Base-by-base conservation (phyloP, 2,113 vertebrate species). In the Pipa parva region DNA sequence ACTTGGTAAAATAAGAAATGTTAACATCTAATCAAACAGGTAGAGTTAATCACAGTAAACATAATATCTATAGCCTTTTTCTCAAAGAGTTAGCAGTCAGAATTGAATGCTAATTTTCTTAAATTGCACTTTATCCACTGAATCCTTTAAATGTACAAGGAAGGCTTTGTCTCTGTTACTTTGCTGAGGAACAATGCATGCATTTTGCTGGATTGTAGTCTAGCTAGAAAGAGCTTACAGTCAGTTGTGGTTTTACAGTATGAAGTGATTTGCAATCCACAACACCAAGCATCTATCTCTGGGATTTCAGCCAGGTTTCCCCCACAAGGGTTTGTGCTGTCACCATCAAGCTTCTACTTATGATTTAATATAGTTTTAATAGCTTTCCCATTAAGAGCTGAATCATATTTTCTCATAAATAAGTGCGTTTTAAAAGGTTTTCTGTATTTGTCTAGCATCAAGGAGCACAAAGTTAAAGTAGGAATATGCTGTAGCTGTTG, bases 281-380 rank as follows among this genome's bases (percentile, higher is more conserved):
- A 27, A 59, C 31, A 26, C 2, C n/a, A n/a, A n/a, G 29, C 15
- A 59, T 54, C 28, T 5, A 59, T 29, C 15, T 37, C 64, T 59
- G 64, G 64, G 64, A 68, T 68, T 29, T 27, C 46, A 22, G 64
- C 64, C 64, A 68, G 64, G 64, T 51, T 68, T 58, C 56, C 42
- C 54, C 24, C 24, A 31, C 55, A 55, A 51, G 27, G 59, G 55
- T 68, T 56, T n/a, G 39, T 18, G 28, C 64, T 68, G 64, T 68
- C 64, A 68, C 56, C 55, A 33, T n/a, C 56, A 25, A 25, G 42
- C 18, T 42, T 36, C 27, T 67, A 25, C 55, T 21, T 48, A 59
- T 68, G 64, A 68, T 68, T 68, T 68, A 68, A 59, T 68, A 59
- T 54, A 25, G 22, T 15, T 59, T 51, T 68, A 68, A 68, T 68